Conservation (phyloP, 2,797 vertebrate genomes). For the Scomberomorus guttatus region DNA sequence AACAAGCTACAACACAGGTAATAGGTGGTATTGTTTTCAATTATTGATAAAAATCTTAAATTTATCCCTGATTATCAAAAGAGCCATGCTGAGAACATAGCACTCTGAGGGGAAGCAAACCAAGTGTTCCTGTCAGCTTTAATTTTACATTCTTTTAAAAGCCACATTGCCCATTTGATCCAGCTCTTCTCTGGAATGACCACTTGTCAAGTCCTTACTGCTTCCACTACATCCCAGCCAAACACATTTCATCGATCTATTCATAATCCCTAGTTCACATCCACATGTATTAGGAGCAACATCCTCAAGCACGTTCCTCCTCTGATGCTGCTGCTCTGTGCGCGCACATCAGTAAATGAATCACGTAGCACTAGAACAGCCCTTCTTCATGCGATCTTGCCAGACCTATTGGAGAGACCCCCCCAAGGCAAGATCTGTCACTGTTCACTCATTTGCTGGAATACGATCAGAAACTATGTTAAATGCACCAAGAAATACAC, state of each 20-base stretch:
- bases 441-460: slow-evolving; percentile 84
- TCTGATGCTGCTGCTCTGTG: slow-evolving; percentile 73
- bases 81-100: slow-evolving; percentile 38
- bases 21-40: slow-evolving; percentile 60
- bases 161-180: slow-evolving; percentile 36
- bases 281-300: slow-evolving; percentile 77
- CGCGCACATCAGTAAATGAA: slow-evolving; percentile 86
- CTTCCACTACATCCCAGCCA: slow-evolving; percentile 52
- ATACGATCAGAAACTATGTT: slow-evolving; percentile 84
- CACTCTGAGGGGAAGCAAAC: slow-evolving; percentile 19
- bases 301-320: slow-evolving; percentile 73
- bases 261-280: slow-evolving; percentile 73
- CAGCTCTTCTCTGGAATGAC: slow-evolving; percentile 46
- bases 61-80: slow-evolving; percentile 54
- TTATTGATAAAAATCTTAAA: slow-evolving; percentile 58
- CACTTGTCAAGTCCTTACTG: slow-evolving; percentile 65
- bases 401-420: slow-evolving; percentile 81
- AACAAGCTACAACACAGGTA: slow-evolving; percentile 43
- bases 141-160: slow-evolving; percentile 50
- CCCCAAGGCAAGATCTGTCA: slow-evolving; percentile 82
- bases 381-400: slow-evolving; percentile 86
- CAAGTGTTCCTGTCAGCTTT: slow-evolving; percentile 46
- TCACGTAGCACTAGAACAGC: slow-evolving; percentile 87
- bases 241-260: slow-evolving; percentile 70
- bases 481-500: slow-evolving; percentile 76